A percentile compares a stretch with the other conserved stretches of the same genome.
These are phyloP conservation scores for Drosophila mayri DNA, from an alignment of 1,140 invertebrate genomes.

Conservation along the genomic window DNA sequence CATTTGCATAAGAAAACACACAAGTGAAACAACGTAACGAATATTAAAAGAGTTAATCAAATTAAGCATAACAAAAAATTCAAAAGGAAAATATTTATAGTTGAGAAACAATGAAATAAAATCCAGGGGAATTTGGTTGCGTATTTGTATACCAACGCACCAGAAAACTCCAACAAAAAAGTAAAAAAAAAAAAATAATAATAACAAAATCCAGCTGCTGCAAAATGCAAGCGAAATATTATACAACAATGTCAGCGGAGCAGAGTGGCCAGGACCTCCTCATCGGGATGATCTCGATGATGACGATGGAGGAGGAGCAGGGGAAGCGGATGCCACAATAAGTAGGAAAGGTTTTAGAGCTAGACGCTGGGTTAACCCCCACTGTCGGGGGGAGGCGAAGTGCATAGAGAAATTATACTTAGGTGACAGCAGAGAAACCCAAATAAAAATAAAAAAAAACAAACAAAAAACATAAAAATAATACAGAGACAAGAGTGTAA, in stretches of 20 bases:
- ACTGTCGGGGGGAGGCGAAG: conserved; percentile 45
- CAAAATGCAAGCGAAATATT: conserved; percentile 66
- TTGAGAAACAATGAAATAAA: conserved; percentile 55
- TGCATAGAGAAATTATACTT: conserved; percentile 77
- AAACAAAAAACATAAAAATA: conserved; percentile 31
- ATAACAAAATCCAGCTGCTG: conserved; percentile 13
- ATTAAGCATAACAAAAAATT: conserved; percentile 64
- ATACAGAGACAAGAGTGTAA: conserved; percentile 28
- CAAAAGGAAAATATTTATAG: conserved; percentile 75
- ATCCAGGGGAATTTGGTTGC: conserved; percentile 53
- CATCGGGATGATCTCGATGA: conserved; percentile 5
- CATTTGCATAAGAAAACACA: conserved; percentile 67
- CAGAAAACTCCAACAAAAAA: conserved; percentile 42
- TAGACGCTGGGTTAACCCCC: conserved; percentile 41
- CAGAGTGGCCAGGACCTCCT: conserved; percentile 18
- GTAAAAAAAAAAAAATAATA: not conserved
- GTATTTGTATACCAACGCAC: conserved; percentile 78
- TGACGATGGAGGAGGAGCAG: not conserved
- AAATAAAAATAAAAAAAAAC: conserved; percentile 13
- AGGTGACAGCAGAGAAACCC: conserved; percentile 38
- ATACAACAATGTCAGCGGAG: conserved; percentile 66
- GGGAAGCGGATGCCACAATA: conserved; percentile 26
- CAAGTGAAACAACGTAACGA: conserved; percentile 76
- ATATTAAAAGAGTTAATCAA: conserved; percentile 81
- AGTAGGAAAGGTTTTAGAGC: conserved; percentile 45